A percentile compares a stretch with the other conserved stretches of the same genome.
Evolutionary conservation across 2,797 vertebrate species (phyloP).

Genomic region (Podarcis lilfordi): DNA sequence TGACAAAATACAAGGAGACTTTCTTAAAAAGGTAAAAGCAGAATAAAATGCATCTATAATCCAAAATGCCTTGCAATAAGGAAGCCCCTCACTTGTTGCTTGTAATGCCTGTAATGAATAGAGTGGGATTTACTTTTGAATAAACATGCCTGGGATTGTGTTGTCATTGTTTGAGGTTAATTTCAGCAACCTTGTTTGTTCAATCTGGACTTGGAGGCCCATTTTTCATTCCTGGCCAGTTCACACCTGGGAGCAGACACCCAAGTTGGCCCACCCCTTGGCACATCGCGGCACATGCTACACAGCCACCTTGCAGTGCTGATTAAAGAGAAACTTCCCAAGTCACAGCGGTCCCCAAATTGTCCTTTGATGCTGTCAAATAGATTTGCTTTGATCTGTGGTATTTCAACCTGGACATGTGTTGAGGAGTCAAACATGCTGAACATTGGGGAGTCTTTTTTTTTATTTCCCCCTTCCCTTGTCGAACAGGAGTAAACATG

Average conservation of each 20-base stretch:
- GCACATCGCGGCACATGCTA: not conserved
- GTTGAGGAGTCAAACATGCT: conserved; percentile 40
- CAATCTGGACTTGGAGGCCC: not conserved
- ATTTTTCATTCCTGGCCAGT: not conserved
- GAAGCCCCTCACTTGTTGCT: not conserved
- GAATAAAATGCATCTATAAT: too few species aligned
- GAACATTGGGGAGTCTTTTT: conserved; percentile 28
- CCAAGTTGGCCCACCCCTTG: not conserved
- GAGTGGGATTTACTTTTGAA: not conserved
- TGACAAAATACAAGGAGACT: too few species aligned
- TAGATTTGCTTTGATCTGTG: conserved; percentile 40
- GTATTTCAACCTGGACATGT: conserved; percentile 13
- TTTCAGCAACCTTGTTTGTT: not conserved
- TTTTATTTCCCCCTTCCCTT: not conserved
- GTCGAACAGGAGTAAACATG: conserved; percentile 56
- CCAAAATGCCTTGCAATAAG: not conserved
- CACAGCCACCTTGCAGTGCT: not conserved
- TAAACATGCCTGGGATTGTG: not conserved
- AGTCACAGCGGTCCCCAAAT: conserved; percentile 8
- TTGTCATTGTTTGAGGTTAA: not conserved
- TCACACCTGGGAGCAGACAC: not conserved
- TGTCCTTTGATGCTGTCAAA: conserved; percentile 1
- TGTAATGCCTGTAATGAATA: not conserved
- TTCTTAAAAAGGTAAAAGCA: not conserved
- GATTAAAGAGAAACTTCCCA: conserved; percentile 50